Base-by-base conservation (phyloP, 1,140 invertebrate genomes). In the Diploscapter pachys region DNA sequence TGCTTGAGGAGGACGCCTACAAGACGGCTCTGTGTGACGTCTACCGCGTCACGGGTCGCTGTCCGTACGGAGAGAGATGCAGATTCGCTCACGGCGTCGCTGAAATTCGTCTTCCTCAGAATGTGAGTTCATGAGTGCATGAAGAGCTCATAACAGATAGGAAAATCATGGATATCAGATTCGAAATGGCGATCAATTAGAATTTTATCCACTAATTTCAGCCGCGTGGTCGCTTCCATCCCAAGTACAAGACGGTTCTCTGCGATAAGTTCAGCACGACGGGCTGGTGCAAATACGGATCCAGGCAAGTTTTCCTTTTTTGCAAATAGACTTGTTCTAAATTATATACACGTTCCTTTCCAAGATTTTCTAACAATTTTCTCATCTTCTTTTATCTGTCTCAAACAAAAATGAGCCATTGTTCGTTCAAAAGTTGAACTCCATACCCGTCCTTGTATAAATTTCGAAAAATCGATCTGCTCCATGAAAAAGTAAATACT, bases 11-110 rank as follows among this genome's bases (percentile, higher is more conserved):
- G 11, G 70, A 81, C 52, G 75, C 74, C 2, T 98, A 98, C 89
- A 98, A 98, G 89, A 99, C 96, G n/a, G 95, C 98, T 87, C 88
- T 98, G 66, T 99, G 96, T 87, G 89, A 95, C 77, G 93, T 94
- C 3, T 99, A 92, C 87, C 93, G 96, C 85, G 95, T 98, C 87
- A 93, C 90, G 80, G 95, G 95, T 62, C 90, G 91, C 71, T 99
- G 96, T 89, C 96, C 97, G 87, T 99, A 98, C 86, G 95, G 94
- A 48, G 95, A 98, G 86, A 97, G 97, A 86, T 99, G 96, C 86
- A 95, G 98, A 86, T 99, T 98, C 87, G 96, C 96, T 2, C 96
- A 99, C 86, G 95, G 95, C 31, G 88, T 90, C 57, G 90, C 90
- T 78, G 96, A 99, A 86, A 88, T 99, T 73, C 90, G 95, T 4